Conservation (phyloP, 2,113 vertebrate species). For the Percina caprodes region DNA sequence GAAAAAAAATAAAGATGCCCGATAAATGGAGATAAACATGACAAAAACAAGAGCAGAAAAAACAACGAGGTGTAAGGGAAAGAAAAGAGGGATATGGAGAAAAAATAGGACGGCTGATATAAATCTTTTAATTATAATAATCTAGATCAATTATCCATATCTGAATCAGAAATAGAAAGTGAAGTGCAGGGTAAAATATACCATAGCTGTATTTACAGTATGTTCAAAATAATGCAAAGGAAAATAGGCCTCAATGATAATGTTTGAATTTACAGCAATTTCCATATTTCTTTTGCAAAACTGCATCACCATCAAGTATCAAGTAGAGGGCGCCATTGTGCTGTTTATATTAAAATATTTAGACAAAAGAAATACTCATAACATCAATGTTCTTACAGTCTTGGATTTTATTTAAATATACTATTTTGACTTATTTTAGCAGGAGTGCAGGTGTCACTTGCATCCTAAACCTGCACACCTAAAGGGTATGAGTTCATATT, state of each 20-base stretch:
- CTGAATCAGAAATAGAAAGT: neutral
- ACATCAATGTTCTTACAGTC: neutral
- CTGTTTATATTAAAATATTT: constrained; percentile 3
- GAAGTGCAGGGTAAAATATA: neutral
- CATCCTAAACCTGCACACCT: neutral
- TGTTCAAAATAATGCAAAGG: neutral
- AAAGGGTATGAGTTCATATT: neutral
- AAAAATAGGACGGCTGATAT: neutral
- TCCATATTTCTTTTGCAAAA: neutral
- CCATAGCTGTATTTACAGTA: neutral
- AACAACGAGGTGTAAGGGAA: neutral
- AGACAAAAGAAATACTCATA: neutral
- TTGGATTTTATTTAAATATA: neutral
- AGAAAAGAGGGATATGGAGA: neutral
- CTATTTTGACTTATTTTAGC: constrained; percentile 3
- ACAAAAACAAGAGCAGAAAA: neutral
- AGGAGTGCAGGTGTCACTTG: neutral
- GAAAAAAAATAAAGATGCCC: neutral
- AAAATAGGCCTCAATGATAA: neutral
- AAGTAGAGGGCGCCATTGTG: constrained; percentile 52
- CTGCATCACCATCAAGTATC: neutral
- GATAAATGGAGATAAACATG: neutral
- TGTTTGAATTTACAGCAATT: neutral
- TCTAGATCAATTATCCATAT: neutral
- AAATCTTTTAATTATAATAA: neutral